Evolutionary conservation across 2,888 invertebrate species (phyloP).

Genomic region (Tuberolachnus salignus): DNA sequence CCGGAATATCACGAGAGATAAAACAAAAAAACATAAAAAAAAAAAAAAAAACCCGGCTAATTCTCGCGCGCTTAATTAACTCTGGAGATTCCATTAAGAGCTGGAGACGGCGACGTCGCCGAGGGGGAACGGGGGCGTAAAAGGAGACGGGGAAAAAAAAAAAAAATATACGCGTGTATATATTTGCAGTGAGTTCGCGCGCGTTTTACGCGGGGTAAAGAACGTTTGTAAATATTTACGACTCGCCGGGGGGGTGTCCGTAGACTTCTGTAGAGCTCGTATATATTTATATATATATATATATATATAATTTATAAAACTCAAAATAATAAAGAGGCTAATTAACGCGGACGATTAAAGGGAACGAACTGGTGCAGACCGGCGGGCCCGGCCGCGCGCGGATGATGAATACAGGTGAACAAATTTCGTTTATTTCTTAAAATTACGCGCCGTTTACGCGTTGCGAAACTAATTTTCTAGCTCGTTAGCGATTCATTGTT

Average conservation of each 20-base stretch:
- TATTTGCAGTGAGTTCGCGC: not conserved
- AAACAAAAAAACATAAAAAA: not conserved
- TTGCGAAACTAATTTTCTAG: conserved; percentile 42
- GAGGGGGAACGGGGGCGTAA: not conserved
- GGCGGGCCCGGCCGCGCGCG: too few relatives aligned
- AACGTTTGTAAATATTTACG: conserved; percentile 1
- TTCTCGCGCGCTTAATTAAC: conserved; percentile 37
- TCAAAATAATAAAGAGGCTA: conserved; percentile 37
- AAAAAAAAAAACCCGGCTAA: not conserved
- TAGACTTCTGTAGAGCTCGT: not conserved
- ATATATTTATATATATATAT: conserved; percentile 15
- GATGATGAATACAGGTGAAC: conserved; percentile 3
- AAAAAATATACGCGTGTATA: not conserved
- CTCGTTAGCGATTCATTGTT: conserved; percentile 45
- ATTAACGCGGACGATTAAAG: conserved; percentile 35
- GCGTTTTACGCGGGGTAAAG: not conserved
- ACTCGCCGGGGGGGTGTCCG: not conserved
- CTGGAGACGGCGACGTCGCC: not conserved
- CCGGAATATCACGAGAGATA: not conserved
- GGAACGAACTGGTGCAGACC: not conserved
- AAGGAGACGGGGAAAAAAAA: not conserved
- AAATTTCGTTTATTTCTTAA: conserved; percentile 33
- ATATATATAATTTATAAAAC: conserved; percentile 1
- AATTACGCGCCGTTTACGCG: conserved; percentile 12
- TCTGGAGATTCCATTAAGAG: conserved; percentile 20